Conservation (phyloP, 1,140 invertebrate genomes). For the Trinorchestia longiramus region DNA sequence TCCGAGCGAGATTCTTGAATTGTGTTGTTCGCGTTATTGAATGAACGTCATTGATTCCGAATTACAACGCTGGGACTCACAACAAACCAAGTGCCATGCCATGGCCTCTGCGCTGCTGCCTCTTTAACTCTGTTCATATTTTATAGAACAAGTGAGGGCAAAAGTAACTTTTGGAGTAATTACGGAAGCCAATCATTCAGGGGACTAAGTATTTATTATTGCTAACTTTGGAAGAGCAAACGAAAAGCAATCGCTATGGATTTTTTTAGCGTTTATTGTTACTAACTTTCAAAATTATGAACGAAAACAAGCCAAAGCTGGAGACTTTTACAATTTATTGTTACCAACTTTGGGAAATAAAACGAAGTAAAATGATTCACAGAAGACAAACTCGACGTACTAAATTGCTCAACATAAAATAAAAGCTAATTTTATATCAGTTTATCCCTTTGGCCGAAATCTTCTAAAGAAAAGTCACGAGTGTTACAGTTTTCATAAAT, state of each 20-base stretch:
- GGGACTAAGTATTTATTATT: background rate
- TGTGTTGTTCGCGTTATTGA: no score
- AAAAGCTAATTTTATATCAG: background rate
- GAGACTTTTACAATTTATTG: background rate
- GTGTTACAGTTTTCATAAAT: background rate
- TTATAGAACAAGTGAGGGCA: no score
- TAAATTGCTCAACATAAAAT: background rate
- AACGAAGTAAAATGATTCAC: background rate
- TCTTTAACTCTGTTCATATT: no score
- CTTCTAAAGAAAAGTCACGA: background rate
- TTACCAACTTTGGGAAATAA: background rate
- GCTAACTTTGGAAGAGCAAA: background rate
- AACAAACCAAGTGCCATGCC: no score
- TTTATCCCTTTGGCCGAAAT: no score
- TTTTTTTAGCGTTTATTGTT: background rate
- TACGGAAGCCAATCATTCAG: background rate
- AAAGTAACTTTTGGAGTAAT: background rate
- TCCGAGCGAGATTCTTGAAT: no score
- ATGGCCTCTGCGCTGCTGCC: no score
- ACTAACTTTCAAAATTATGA: background rate
- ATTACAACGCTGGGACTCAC: no score
- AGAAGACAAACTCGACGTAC: background rate
- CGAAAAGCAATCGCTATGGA: background rate
- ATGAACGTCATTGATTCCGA: no score
- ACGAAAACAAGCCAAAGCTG: background rate